These are phyloP conservation scores for Geotrypetes seraphini DNA, from an alignment of 2,797 vertebrate genomes.

Conservation along the genomic window DNA sequence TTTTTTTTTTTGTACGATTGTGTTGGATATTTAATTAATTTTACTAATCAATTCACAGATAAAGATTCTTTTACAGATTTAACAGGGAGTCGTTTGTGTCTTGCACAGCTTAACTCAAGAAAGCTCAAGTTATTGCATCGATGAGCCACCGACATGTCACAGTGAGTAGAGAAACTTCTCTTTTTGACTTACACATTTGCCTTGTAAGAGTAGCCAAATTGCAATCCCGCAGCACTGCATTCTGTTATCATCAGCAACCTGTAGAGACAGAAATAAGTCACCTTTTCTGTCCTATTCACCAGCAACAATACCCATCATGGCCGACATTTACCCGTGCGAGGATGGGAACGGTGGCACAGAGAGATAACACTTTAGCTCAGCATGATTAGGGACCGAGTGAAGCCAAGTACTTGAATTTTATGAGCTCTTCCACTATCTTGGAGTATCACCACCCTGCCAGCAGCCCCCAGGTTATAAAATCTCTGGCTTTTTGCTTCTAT, in stretches of 20 bases:
- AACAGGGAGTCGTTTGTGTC: constrained; percentile 12
- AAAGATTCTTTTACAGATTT: constrained; percentile 5
- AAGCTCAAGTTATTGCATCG: constrained; percentile 8
- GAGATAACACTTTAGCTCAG: not conserved
- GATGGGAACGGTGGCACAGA: not conserved
- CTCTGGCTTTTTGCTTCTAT: too few relatives aligned
- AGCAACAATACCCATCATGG: not conserved
- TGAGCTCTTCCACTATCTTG: too few relatives aligned
- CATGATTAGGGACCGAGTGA: too few relatives aligned
- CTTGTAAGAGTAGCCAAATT: not conserved
- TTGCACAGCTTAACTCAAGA: constrained; percentile 24
- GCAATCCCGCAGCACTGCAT: too few relatives aligned
- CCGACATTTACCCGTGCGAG: not conserved
- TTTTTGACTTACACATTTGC: not conserved
- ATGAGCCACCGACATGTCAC: constrained; percentile 31
- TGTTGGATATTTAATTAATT: not conserved
- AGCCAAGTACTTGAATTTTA: too few relatives aligned
- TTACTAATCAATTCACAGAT: not conserved
- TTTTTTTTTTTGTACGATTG: too few relatives aligned
- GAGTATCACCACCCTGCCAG: too few relatives aligned
- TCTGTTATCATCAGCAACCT: not conserved
- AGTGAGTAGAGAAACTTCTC: constrained; percentile 26
- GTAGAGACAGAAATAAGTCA: not conserved
- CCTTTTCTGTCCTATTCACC: constrained; percentile 1
- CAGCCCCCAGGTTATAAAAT: too few relatives aligned